These are phyloP conservation scores for Dastarcus helophoroides DNA, from an alignment of 2,888 invertebrate species.

Conservation along the genomic window DNA sequence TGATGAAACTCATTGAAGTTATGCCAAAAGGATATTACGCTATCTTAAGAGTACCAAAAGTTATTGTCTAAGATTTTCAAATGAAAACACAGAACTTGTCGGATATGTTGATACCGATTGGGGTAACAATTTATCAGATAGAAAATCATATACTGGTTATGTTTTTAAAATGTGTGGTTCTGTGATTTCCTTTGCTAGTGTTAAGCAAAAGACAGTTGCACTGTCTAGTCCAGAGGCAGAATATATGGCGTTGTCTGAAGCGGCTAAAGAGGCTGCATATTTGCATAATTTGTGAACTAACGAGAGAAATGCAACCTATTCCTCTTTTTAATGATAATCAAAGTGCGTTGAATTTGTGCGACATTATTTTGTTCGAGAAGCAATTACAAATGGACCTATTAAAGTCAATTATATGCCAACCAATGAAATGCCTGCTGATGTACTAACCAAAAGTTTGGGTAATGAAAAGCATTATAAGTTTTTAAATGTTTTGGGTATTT, in stretches of 20 bases:
- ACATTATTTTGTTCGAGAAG: too few species aligned
- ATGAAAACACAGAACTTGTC: slow-evolving; percentile 9
- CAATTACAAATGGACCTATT: too few species aligned
- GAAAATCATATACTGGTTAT: slow-evolving; percentile 33
- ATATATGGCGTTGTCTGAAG: slow-evolving; percentile 22
- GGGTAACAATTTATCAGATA: slow-evolving; percentile 16
- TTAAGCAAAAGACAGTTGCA: slow-evolving; percentile 24
- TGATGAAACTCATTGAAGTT: slow-evolving; percentile 14
- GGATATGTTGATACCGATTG: slow-evolving; percentile 22
- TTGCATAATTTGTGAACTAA: slow-evolving; percentile 4
- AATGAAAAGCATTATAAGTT: too few species aligned
- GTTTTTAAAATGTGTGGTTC: slow-evolving; percentile 19
- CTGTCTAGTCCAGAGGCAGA: slow-evolving; percentile 23
- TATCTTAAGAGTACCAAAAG: slow-evolving; percentile 15
- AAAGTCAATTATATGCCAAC: too few species aligned
- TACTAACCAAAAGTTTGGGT: too few species aligned
- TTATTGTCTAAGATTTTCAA: slow-evolving; percentile 14
- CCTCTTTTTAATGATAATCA: slow-evolving; percentile 9
- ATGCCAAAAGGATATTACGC: slow-evolving; percentile 15
- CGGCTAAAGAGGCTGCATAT: slow-evolving; percentile 17
- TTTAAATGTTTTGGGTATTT: too few species aligned
- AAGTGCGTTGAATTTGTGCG: slow-evolving; percentile 9
- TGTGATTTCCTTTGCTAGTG: slow-evolving; percentile 22
- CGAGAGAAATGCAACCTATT: neutral
- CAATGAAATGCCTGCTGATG: too few species aligned